Percentiles rank a stretch among this genome's conserved stretches.
Conservation (phyloP, 2,888 invertebrate genomes). For the Acanthococcus lagerstroemiae region DNA sequence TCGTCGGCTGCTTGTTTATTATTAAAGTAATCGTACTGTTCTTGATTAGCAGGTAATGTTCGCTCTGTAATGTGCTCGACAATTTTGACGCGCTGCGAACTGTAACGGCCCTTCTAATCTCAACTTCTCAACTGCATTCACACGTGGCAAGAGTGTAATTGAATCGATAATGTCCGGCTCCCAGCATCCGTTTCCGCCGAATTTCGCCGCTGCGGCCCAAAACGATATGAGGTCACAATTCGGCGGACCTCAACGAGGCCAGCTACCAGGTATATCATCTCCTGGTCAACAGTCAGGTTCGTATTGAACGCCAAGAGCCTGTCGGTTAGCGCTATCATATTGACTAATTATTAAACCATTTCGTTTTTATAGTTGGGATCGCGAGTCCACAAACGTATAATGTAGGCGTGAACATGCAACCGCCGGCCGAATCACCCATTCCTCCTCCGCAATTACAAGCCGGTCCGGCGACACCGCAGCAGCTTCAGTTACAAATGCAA, state of each 20-base stretch:
- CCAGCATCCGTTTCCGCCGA: slow-evolving; percentile 9
- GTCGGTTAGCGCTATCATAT: neutral
- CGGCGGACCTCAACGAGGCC: slow-evolving; percentile 17
- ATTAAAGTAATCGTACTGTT: too few relatives aligned
- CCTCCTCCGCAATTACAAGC: slow-evolving; percentile 7
- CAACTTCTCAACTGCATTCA: too few relatives aligned
- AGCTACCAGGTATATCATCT: slow-evolving; percentile 14
- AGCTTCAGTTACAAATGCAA: slow-evolving; percentile 16
- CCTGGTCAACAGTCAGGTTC: slow-evolving; percentile 16
- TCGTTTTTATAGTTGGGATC: neutral
- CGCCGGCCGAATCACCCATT: slow-evolving; percentile 12
- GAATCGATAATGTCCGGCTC: slow-evolving; percentile 5
- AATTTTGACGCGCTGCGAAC: too few relatives aligned
- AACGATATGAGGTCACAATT: slow-evolving; percentile 17
- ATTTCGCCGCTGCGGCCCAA: slow-evolving; percentile 4
- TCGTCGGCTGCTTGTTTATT: too few relatives aligned
- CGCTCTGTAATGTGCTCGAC: too few relatives aligned
- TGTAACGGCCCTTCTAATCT: too few relatives aligned
- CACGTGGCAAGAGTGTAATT: too few relatives aligned
- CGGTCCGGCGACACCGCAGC: slow-evolving; percentile 6
- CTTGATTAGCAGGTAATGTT: too few relatives aligned
- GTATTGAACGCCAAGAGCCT: too few relatives aligned
- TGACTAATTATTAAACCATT: neutral
- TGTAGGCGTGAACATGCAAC: slow-evolving; percentile 10
- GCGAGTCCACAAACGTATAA: slow-evolving; percentile 19